Evolutionary conservation across 1,140 invertebrate species (phyloP).

Genomic region (Meloidogyne floridensis): DNA sequence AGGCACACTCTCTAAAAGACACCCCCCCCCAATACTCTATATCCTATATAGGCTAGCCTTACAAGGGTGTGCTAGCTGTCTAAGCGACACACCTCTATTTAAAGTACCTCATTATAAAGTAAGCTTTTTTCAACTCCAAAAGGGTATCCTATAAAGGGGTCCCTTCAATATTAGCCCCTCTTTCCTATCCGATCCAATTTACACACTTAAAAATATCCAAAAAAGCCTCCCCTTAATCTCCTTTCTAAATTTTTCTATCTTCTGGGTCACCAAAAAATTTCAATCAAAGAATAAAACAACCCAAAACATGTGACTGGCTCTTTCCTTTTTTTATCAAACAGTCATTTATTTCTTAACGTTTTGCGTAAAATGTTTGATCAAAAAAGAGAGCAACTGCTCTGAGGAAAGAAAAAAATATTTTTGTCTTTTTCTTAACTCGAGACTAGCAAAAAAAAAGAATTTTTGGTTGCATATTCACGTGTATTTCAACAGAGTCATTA

Average conservation of each 20-base stretch:
- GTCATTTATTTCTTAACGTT: neutral
- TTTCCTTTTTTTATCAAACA: slow-evolving; percentile 3
- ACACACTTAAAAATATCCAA: too few species aligned
- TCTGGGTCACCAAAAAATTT: neutral
- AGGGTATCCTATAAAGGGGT: too few species aligned
- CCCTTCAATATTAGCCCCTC: too few species aligned
- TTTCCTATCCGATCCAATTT: too few species aligned
- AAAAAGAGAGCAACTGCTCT: neutral
- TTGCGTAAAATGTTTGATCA: neutral
- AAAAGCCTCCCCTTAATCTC: neutral
- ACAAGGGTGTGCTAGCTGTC: too few species aligned
- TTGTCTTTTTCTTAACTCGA: neutral
- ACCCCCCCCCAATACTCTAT: too few species aligned
- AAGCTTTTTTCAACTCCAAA: too few species aligned
- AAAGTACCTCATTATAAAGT: too few species aligned
- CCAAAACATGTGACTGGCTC: neutral
- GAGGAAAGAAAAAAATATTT: neutral
- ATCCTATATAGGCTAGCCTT: too few species aligned
- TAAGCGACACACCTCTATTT: too few species aligned
- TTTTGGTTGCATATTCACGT: neutral
- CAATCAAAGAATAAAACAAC: neutral
- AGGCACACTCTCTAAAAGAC: too few species aligned
- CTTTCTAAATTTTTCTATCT: neutral
- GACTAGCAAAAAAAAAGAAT: neutral
- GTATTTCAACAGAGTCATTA: neutral